Base-by-base conservation (phyloP, 2,113 vertebrate species). In the Castor canadensis region DNA sequence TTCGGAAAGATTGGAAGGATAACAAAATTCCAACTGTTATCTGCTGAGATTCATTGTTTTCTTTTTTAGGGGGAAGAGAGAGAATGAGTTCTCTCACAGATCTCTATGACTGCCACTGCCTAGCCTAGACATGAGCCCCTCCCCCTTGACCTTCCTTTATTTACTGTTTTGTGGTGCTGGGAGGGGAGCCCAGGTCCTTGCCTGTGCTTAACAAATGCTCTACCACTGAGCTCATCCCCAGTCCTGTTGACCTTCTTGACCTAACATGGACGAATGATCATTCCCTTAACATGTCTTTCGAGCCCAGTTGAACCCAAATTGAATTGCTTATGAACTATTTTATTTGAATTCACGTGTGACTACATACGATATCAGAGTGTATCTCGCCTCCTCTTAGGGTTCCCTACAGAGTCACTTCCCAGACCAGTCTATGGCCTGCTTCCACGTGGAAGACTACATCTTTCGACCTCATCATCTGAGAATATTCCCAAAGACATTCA, bases 311-410 rank as follows among this genome's bases (percentile, higher is more conserved):
- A 56, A 24, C 10, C 26, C 69, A 82, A 62, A 62, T 6, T 91
- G 47, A 91, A 60, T n/a, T 80, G 26, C 67, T 92, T 88, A 43
- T 40, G 79, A 43, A 89, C 89, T 66, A 72, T n/a, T 43, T 77
- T 52, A n/a, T 49, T 58, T 58, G 40, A 30, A 84, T 72, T 80
- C 66, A 69, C 24, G 28, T 49, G 5, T 17, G 73, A n/a, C 69
- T 75, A 52, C 19, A n/a, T 84, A 72, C 19, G 52, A 28, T 38
- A 40, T 40, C 22, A 80, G 8, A 85, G n/a, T 15, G 0, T n/a
- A 60, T 45, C 79, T 83, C 80, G 24, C 19, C 45, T 94, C 1
- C 6, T 43, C 71, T 92, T 73, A 30, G 28, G 40, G 4, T 43
- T 91, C 69, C 38, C 26, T 60, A 20, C 9, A 49, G n/a, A 52